Percentiles rank a stretch among this genome's conserved stretches.
These are phyloP conservation scores for Struthio camelus DNA, from an alignment of 2,113 vertebrate species.

Conservation along the genomic window DNA sequence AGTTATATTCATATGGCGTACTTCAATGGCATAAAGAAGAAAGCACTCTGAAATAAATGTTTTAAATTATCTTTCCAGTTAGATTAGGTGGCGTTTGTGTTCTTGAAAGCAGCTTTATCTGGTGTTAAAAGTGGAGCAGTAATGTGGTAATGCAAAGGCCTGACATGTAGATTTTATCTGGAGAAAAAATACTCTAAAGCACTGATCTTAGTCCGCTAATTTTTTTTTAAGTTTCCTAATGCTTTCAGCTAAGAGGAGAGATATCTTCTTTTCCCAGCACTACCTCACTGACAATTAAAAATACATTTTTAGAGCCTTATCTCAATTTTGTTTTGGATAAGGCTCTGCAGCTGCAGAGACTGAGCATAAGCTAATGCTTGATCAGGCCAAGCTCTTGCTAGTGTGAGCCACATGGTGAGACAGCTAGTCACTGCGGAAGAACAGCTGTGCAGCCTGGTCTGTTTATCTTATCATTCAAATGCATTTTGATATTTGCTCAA, in stretches of 20 bases:
- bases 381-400: constrained; percentile 25
- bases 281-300: constrained; percentile 39
- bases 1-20: background rate
- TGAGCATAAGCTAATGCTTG: constrained; percentile 23
- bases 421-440: constrained; percentile 14
- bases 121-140: background rate
- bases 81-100: background rate
- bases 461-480: constrained; percentile 68
- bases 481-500: constrained; percentile 59
- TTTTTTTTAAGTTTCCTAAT: background rate
- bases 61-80: background rate
- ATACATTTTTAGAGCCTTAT: constrained; percentile 34
- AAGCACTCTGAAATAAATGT: background rate
- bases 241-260: background rate
- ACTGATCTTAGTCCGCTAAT: constrained; percentile 5
- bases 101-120: constrained; percentile 13
- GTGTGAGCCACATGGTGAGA: background rate
- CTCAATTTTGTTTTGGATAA: constrained; percentile 25
- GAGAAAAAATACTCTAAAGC: background rate
- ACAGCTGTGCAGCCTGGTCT: constrained; percentile 54
- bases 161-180: background rate
- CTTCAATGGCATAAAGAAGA: background rate
- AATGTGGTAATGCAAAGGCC: background rate
- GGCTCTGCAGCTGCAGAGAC: constrained; percentile 45
- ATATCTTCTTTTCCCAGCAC: background rate